Percentiles rank a stretch among this genome's conserved stretches.
Evolutionary conservation across 2,797 vertebrate genomes (phyloP).

Genomic region (Pachyuromys duprasi): DNA sequence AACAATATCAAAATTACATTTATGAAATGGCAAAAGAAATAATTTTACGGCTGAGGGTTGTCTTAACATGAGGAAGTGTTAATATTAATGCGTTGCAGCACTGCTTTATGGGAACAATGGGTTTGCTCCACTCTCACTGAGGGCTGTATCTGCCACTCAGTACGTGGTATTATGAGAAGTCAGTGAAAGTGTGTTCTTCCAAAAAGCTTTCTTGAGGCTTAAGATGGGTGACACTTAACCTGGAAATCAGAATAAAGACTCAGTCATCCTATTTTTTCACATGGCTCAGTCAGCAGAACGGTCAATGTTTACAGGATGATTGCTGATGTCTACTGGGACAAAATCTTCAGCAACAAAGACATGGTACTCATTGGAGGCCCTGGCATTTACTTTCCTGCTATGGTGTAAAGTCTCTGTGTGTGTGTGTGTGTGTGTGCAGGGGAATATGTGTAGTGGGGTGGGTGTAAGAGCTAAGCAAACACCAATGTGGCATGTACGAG

Average conservation of each 20-base stretch:
- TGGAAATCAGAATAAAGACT: neutral
- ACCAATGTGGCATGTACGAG: neutral
- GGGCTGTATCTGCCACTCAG: neutral
- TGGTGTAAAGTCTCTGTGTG: neutral
- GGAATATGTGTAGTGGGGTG: neutral
- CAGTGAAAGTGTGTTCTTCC: neutral
- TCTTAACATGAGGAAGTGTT: neutral
- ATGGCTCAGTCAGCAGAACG: rapidly evolving
- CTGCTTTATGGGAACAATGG: too few species aligned
- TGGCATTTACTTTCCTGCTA: neutral
- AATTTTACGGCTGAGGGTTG: neutral
- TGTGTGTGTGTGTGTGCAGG: neutral
- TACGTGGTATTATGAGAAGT: neutral
- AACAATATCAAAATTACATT: neutral
- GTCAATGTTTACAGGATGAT: too few species aligned
- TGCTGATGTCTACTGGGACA: neutral
- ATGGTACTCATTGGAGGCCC: neutral
- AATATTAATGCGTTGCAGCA: neutral
- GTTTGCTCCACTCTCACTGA: neutral
- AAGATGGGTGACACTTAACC: too few species aligned
- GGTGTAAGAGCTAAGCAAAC: neutral
- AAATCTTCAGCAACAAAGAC: neutral
- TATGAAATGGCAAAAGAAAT: neutral
- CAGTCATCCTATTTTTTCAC: neutral
- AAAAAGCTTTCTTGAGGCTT: neutral